Evolutionary conservation across 1,140 invertebrate genomes (phyloP), one percentile per base, ranked within the genome.

Genomic region (Elymnias hypermnestra): DNA sequence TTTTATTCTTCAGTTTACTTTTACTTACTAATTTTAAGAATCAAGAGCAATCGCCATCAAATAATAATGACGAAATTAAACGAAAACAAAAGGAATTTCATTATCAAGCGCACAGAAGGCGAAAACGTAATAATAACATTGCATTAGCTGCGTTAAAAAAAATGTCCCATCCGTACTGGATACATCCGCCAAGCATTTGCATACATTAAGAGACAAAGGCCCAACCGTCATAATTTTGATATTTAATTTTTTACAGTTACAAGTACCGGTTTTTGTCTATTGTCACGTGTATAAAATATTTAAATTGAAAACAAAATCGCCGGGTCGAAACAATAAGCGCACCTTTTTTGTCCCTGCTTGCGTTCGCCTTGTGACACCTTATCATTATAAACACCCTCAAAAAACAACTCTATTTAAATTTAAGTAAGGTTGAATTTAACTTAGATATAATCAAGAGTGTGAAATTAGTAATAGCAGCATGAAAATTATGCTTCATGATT

Each of bases 191-290:
- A 49, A 46, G 53, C 63, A 74, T 78, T 78, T 66, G 64, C 74
- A 82, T 82, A 78, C 39, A 77, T 76, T 74, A 71, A 53, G 28
- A 64, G 58, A 79, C 70, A 76, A 83, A 72, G 58, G 48, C 56
- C 14, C 49, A 67, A 59, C 75, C 67, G 73, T 78, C 73, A 83
- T 83, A 83, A 82, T 76, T 79, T 72, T 67, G 71, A 79, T 78
- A 79, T 83, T 82, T 79, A 83, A 82, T 83, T 82, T 81, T 78
- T 74, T 79, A 81, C 72, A 59, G 65, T 73, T 66, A 77, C 76
- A 79, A 82, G 79, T 83, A 83, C 79, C 79, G 76, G 73, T 79
- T 76, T 49, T 63, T 68, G 64, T 77, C 74, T 82, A 82, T 83
- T 81, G 78, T 83, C 72, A 68, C 62, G 52, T 53, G 72, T 65